Evolutionary conservation across 2,113 vertebrate species (phyloP).

Genomic region (Cnemophilus loriae): DNA sequence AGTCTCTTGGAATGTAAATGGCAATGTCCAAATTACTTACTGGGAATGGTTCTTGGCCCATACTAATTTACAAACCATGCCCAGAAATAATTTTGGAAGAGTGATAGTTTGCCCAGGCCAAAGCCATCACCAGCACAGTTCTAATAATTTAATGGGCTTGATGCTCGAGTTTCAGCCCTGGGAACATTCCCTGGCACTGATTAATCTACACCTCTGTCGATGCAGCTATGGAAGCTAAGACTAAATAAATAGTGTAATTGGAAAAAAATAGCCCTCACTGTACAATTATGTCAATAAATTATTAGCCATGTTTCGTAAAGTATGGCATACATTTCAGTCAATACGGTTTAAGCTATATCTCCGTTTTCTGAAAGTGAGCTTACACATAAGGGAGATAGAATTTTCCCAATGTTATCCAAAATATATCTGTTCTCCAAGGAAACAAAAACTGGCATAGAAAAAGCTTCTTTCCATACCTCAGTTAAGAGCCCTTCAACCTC

Average conservation of each 20-base stretch:
- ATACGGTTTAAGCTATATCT: background rate
- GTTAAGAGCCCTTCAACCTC: background rate
- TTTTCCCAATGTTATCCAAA: constrained; percentile 4
- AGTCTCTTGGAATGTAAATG: background rate
- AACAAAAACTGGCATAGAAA: constrained; percentile 4
- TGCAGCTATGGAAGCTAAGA: background rate
- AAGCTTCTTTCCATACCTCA: background rate
- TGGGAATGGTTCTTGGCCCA: background rate
- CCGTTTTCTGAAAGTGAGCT: background rate
- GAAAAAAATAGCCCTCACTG: background rate
- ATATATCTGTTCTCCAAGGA: constrained; percentile 22
- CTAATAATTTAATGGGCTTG: background rate
- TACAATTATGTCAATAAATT: background rate
- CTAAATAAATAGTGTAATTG: constrained; percentile 18
- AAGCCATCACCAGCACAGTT: background rate
- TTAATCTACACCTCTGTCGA: background rate
- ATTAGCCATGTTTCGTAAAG: background rate
- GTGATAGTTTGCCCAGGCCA: constrained; percentile 1
- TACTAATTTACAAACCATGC: background rate
- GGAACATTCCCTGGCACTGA: constrained; percentile 28
- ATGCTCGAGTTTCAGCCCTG: background rate
- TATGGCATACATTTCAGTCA: background rate
- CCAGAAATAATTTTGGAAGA: constrained; percentile 32
- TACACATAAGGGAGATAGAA: background rate
- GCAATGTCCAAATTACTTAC: background rate